These are phyloP conservation scores for Linnaemya vulpina DNA, from an alignment of 2,888 invertebrate genomes.

Conservation along the genomic window DNA sequence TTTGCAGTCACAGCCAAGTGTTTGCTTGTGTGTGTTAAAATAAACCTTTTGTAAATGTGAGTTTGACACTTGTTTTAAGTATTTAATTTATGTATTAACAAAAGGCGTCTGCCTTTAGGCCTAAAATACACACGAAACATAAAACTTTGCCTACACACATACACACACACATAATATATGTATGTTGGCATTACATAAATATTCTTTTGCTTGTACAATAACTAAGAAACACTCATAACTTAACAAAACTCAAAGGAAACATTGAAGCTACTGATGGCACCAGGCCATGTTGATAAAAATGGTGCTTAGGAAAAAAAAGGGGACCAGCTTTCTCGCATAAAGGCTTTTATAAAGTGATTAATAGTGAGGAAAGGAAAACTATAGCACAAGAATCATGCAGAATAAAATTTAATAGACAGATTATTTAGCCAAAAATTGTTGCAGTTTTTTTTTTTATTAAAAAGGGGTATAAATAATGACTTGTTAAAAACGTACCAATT, in stretches of 20 bases:
- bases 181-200: not conserved
- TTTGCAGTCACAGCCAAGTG: not conserved
- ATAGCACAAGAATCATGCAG: too few species aligned
- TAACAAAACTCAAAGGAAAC: conserved; percentile 30
- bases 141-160: conserved; percentile 6
- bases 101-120: conserved; percentile 67
- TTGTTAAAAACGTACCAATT: too few species aligned
- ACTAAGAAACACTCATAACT: conserved; percentile 44
- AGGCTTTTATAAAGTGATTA: too few species aligned
- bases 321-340: not conserved
- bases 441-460: too few species aligned
- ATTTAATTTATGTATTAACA: conserved; percentile 72
- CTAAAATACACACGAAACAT: conserved; percentile 37
- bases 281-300: not conserved
- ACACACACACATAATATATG: not conserved
- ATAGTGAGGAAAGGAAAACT: too few species aligned
- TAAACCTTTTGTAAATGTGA: conserved; percentile 65
- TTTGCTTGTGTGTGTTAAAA: conserved; percentile 30
- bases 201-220: conserved; percentile 9
- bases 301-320: not conserved
- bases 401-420: too few species aligned
- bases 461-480: too few species aligned
- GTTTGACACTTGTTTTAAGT: conserved; percentile 72
- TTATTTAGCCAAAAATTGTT: too few species aligned
- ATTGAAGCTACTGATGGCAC: conserved; percentile 13